phyloP scores from a whole-genome alignment of 1,140 invertebrate genomes.

The Gryllus bimaculatus region DNA sequence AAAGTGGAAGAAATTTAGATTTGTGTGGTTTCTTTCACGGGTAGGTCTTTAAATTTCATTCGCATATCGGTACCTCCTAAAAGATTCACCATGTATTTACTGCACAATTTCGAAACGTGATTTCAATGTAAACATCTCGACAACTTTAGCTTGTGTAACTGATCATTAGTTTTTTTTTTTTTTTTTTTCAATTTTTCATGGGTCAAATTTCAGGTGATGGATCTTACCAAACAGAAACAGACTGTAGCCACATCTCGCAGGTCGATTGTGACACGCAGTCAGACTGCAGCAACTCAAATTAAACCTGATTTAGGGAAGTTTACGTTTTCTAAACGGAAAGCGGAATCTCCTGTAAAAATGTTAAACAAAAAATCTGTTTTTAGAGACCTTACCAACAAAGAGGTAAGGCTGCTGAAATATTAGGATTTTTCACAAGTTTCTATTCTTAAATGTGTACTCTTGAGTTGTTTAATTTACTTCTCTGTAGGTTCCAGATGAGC shows the following conservation, averaged over 20 bases:
- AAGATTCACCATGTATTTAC: too few relatives aligned
- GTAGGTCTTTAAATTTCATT: too few relatives aligned
- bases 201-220: neutral
- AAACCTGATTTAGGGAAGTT: neutral
- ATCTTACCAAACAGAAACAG: neutral
- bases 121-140: too few relatives aligned
- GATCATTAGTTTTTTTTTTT: too few relatives aligned
- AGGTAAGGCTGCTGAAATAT: neutral
- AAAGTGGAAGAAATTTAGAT: too few relatives aligned
- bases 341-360: neutral
- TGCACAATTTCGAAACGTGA: too few relatives aligned
- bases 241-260: neutral
- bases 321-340: neutral
- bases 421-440: neutral
- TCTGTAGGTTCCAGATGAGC: neutral
- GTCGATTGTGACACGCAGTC: neutral
- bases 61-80: too few relatives aligned
- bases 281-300: neutral
- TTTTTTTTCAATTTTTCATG: neutral
- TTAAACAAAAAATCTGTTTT: neutral
- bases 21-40: too few relatives aligned
- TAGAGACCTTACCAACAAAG: neutral
- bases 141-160: too few relatives aligned
- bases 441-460: too few relatives aligned
- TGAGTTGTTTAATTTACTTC: too few relatives aligned